Evolutionary conservation across 1,140 invertebrate genomes (phyloP).

Genomic region (Drosophila subobscura): DNA sequence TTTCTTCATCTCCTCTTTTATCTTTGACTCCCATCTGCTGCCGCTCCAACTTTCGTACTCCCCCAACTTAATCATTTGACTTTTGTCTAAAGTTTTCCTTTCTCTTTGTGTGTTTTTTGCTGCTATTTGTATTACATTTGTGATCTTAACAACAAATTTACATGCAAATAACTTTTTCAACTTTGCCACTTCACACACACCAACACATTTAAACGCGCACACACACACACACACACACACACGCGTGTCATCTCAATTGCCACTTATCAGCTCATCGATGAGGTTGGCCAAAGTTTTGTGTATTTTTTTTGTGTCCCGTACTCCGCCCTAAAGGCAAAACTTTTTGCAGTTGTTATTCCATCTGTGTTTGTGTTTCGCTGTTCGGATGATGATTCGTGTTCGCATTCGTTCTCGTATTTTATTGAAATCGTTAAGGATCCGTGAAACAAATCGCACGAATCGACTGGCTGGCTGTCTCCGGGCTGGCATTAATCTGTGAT

Average conservation of each 20-base stretch:
- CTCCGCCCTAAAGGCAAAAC: slow-evolving; percentile 33
- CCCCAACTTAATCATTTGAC: slow-evolving; percentile 53
- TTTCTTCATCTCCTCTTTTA: slow-evolving; percentile 23
- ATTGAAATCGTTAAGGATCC: slow-evolving; percentile 52
- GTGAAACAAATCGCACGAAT: slow-evolving; percentile 48
- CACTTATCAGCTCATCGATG: slow-evolving; percentile 80
- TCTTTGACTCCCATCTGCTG: background rate
- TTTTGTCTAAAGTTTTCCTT: slow-evolving; percentile 69
- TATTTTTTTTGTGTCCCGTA: slow-evolving; percentile 19
- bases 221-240: slow-evolving; percentile 26
- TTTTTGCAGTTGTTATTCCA: slow-evolving; percentile 41
- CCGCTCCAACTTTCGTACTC: background rate
- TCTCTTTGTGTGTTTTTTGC: slow-evolving; percentile 27
- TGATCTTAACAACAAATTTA: slow-evolving; percentile 79
- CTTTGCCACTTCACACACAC: slow-evolving; percentile 64
- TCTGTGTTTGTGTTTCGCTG: slow-evolving; percentile 34
- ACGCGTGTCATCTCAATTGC: slow-evolving; percentile 69
- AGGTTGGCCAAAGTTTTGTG: slow-evolving; percentile 59
- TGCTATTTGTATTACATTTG: slow-evolving; percentile 75
- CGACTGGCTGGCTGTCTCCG: slow-evolving; percentile 1
- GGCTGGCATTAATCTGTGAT: slow-evolving; percentile 68
- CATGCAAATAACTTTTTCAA: slow-evolving; percentile 82
- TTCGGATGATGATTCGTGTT: background rate
- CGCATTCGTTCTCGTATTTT: slow-evolving; percentile 9
- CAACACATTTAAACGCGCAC: slow-evolving; percentile 9